These are phyloP conservation scores for Siniperca chuatsi DNA, from an alignment of 2,113 vertebrate genomes.

Conservation along the genomic window DNA sequence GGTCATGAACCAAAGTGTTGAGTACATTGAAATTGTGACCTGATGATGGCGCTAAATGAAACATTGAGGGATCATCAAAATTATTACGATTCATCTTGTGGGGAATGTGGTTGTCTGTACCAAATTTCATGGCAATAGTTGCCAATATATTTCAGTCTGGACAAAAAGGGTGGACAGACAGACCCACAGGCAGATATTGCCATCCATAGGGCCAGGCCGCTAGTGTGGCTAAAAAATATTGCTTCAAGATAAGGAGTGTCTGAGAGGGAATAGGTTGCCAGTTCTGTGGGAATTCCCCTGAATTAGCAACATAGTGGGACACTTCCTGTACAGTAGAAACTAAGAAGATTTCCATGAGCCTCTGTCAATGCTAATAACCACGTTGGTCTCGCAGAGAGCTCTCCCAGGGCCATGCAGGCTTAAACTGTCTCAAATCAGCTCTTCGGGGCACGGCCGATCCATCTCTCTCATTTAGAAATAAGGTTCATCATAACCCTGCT, in stretches of 20 bases:
- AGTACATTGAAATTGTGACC: neutral
- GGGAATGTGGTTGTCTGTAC: neutral
- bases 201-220: neutral
- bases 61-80: neutral
- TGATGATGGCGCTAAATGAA: neutral
- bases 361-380: constrained; percentile 78
- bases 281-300: constrained; percentile 43
- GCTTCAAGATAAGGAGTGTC: constrained; percentile 22
- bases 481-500: constrained; percentile 62
- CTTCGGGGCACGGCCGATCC: constrained; percentile 37
- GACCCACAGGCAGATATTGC: neutral
- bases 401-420: constrained; percentile 69
- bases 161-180: neutral
- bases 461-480: constrained; percentile 56
- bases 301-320: constrained; percentile 57
- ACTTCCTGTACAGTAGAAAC: constrained; percentile 65
- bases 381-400: constrained; percentile 58
- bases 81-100: neutral
- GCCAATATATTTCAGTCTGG: neutral
- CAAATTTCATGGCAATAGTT: neutral
- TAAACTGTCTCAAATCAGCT: constrained; percentile 68
- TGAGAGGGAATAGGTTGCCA: constrained; percentile 23
- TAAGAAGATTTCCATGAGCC: constrained; percentile 73
- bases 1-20: neutral
- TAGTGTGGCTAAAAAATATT: neutral